phyloP scores from a whole-genome alignment of 2,797 vertebrate species.

The Dermochelys coriacea region DNA sequence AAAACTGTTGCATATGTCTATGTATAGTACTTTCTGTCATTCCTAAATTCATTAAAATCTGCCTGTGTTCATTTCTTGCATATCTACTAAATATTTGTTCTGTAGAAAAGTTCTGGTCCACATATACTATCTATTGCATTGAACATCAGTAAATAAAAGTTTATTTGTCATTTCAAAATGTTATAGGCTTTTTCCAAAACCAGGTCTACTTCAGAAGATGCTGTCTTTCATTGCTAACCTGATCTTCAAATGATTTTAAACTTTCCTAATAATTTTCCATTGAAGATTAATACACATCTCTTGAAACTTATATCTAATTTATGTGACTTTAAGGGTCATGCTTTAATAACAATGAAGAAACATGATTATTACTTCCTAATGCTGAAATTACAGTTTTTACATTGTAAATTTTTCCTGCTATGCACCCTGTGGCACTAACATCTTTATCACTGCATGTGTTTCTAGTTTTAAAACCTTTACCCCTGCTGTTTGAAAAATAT shows the following conservation, averaged over 20 bases:
- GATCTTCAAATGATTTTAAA: constrained; percentile 82
- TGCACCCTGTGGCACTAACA: constrained; percentile 99
- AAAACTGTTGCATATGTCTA: neutral
- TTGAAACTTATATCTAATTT: constrained; percentile 89
- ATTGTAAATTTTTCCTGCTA: constrained; percentile 93
- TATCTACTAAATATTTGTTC: neutral
- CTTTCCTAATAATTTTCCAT: constrained; percentile 84
- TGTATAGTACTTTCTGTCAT: neutral
- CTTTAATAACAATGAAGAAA: constrained; percentile 99
- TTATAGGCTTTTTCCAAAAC: constrained; percentile 39
- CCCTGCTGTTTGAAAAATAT: constrained; percentile 99
- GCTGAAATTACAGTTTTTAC: constrained; percentile 99
- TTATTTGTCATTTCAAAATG: constrained; percentile 60
- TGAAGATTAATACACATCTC: constrained; percentile 89
- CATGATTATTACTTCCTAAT: constrained; percentile 99
- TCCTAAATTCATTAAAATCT: neutral
- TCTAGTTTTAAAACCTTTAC: constrained; percentile 99
- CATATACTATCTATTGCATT: neutral
- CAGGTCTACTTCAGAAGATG: constrained; percentile 43
- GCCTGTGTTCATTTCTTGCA: neutral
- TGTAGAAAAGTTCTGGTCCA: constrained; percentile 34
- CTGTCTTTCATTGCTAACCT: constrained; percentile 58
- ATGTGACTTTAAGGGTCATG: constrained; percentile 95
- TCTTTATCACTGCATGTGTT: constrained; percentile 99
- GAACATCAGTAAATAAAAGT: constrained; percentile 63